These are phyloP conservation scores for Periophthalmus magnuspinnatus DNA, from an alignment of 2,797 vertebrate species.

Conservation along the genomic window DNA sequence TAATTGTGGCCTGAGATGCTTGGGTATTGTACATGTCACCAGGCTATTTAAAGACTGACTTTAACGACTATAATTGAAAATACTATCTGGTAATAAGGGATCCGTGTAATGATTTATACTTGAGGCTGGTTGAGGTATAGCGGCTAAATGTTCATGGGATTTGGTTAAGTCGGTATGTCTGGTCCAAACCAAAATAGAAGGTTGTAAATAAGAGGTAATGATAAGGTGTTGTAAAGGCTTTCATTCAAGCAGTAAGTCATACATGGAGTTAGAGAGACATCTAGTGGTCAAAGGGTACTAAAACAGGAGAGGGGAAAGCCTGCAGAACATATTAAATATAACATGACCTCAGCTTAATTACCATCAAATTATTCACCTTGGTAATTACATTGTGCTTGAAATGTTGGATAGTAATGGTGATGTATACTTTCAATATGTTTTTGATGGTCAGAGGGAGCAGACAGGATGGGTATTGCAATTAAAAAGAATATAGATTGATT, in stretches of 20 bases:
- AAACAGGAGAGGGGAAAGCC: background rate
- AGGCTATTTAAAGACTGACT: conserved; percentile 63
- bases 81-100: conserved; percentile 37
- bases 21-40: conserved; percentile 54
- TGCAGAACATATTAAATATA: background rate
- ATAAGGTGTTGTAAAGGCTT: conserved; percentile 6
- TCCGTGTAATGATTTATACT: conserved; percentile 38
- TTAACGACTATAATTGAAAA: conserved; percentile 34
- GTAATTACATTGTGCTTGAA: background rate
- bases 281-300: conserved; percentile 48
- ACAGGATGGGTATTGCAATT: too few species aligned
- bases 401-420: background rate
- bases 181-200: conserved; percentile 8
- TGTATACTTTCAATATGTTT: background rate
- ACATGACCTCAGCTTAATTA: background rate
- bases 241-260: conserved; percentile 5
- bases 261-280: conserved; percentile 52
- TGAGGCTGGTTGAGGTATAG: conserved; percentile 17
- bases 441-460: too few species aligned
- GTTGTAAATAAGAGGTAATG: conserved; percentile 33
- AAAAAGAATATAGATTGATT: background rate
- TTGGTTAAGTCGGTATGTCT: background rate
- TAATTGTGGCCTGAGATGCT: conserved; percentile 59
- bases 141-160: background rate
- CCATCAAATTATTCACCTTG: background rate